Conservation (phyloP, 2,113 vertebrate species). For the Stictonetta naevosa region DNA sequence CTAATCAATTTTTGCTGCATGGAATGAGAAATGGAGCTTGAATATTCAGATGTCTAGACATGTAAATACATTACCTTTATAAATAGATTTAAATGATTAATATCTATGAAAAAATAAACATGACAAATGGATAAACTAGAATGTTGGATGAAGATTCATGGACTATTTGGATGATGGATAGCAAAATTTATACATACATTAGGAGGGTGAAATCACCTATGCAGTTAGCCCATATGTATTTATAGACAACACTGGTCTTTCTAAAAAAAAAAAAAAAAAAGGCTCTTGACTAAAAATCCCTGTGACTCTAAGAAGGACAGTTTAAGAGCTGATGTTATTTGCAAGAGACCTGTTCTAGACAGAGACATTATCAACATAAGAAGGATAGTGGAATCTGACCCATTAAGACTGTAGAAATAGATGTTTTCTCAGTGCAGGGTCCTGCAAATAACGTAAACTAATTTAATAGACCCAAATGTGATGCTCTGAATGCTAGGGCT, state of each 20-base stretch:
- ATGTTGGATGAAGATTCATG: neutral
- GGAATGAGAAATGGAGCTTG: slow-evolving; percentile 37
- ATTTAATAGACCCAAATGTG: neutral
- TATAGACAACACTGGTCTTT: neutral
- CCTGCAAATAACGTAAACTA: neutral
- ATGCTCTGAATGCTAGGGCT: neutral
- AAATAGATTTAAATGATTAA: slow-evolving; percentile 66
- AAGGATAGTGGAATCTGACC: neutral
- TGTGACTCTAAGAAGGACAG: neutral
- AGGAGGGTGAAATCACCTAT: neutral
- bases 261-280: neutral
- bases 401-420: neutral
- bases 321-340: neutral
- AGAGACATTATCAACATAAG: neutral
- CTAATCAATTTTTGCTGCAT: slow-evolving; percentile 65
- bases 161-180: neutral
- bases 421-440: neutral
- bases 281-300: neutral
- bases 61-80: slow-evolving; percentile 56
- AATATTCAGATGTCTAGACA: slow-evolving; percentile 39
- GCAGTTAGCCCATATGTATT: neutral
- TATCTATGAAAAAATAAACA: slow-evolving; percentile 21
- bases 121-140: slow-evolving; percentile 51
- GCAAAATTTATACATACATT: neutral
- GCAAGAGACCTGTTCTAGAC: neutral